Base-by-base conservation (phyloP, 2,797 vertebrate species). In the Falco rusticolus region DNA sequence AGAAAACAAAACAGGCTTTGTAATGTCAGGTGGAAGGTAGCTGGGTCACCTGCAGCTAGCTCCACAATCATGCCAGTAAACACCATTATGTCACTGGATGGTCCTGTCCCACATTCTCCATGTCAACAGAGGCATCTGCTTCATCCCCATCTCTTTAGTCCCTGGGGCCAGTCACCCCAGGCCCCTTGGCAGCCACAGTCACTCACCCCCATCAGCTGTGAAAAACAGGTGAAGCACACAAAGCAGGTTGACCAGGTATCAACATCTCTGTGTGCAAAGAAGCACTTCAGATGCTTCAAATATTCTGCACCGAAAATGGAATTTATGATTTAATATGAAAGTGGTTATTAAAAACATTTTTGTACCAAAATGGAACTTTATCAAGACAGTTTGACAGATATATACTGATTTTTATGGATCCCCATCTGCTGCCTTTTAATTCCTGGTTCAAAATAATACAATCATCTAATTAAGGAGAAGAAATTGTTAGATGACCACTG, bases 61-160 rank as follows among this genome's bases (percentile, higher is more conserved):
- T 37, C 60, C 3, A 3, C 6, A 1, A 37, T 57, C 47, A 29
- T 2, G 4, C 15, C 1, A 3, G 48, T 76, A 34, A 66, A 7
- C 26, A 61, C 0, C 0, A 1, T 13, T 16, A 50, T 6, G 14
- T 24, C 1, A 1, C 56, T 54, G 41, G 41, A 61, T 21, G 21
- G 24, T 2, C 41, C 39, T 77, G 33, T 70, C 21, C 63, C 5
- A 2, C 6, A 37, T 68, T 5, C 22, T 8, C 9, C 14, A 3
- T 16, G 29, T 31, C 84, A 88, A 34, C 34, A 61, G 83, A 72
- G 29, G 28, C 54, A 45, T 50, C 65, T 71, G 29, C 56, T 48
- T 34, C 33, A 45, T 11, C 15, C 5, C 17, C 15, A 34, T 39
- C 56, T 1, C 26, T 56, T 81, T 4, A 3, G 33, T 33, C 5